Percentiles rank a stretch among this genome's conserved stretches.
phyloP scores from a whole-genome alignment of 2,797 vertebrate genomes.

The Pseudomugil gertrudae region DNA sequence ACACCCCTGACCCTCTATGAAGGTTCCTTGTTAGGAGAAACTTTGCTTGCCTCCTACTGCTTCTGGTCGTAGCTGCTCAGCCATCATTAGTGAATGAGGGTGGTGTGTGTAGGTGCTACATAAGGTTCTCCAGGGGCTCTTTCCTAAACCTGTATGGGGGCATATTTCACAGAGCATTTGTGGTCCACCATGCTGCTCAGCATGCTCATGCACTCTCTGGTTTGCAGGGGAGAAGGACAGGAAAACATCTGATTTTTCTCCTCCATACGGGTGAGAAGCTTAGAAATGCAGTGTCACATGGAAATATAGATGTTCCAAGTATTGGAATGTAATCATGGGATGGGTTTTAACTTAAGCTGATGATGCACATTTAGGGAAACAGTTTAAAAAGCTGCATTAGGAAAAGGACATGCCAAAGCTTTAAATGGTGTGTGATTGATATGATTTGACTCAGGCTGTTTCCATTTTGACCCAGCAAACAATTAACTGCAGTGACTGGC shows the following conservation, averaged over 20 bases:
- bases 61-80: conserved; percentile 52
- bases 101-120: conserved; percentile 37
- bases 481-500: neutral
- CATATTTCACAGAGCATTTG: conserved; percentile 34
- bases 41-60: conserved; percentile 65
- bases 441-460: neutral
- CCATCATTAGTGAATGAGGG: conserved; percentile 74
- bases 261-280: conserved; percentile 38
- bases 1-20: conserved; percentile 70
- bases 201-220: conserved; percentile 34
- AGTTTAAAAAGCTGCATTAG: neutral
- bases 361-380: neutral
- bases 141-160: conserved; percentile 36
- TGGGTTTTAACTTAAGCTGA: neutral
- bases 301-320: conserved; percentile 26
- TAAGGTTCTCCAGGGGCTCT: conserved; percentile 48
- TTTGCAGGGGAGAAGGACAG: conserved; percentile 22
- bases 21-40: conserved; percentile 76
- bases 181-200: conserved; percentile 34
- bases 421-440: neutral
- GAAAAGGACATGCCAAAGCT: neutral
- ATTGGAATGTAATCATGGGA: neutral
- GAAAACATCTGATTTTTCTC: conserved; percentile 57
- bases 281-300: conserved; percentile 34
- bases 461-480: neutral